Conservation (phyloP, 2,888 invertebrate species). For the Phaonia tiefii region DNA sequence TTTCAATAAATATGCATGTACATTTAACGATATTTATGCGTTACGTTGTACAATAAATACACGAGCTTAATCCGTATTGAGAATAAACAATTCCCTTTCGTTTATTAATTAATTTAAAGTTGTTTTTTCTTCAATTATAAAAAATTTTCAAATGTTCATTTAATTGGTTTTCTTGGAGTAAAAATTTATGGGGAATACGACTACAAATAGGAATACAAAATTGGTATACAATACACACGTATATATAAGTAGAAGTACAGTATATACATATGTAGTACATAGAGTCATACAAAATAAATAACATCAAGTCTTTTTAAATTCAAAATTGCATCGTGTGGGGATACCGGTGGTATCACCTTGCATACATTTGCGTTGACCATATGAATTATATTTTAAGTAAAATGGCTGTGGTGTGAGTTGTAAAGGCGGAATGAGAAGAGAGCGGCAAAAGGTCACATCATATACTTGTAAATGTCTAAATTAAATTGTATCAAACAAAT, state of each 20-base stretch:
- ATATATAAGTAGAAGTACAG: slow-evolving; percentile 10
- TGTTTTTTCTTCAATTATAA: too few species aligned
- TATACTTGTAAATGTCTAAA: background rate
- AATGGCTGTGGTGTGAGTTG: background rate
- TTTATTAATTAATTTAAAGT: too few species aligned
- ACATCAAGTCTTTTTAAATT: slow-evolving; percentile 60
- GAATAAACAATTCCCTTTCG: too few species aligned
- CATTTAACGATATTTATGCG: background rate
- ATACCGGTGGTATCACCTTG: too few species aligned
- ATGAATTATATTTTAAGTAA: background rate
- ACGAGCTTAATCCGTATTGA: background rate
- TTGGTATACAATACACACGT: slow-evolving; percentile 5
- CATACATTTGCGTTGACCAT: too few species aligned
- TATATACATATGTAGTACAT: slow-evolving; percentile 6
- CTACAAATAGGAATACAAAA: slow-evolving; percentile 13
- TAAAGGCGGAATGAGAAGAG: background rate
- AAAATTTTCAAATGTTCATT: too few species aligned
- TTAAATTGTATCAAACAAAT: too few species aligned
- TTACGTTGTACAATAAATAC: slow-evolving; percentile 5
- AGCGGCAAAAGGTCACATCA: background rate
- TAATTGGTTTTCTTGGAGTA: background rate
- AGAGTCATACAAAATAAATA: slow-evolving; percentile 35
- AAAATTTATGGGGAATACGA: background rate
- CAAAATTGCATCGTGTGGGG: slow-evolving; percentile 33
- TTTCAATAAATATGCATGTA: background rate